Conservation (phyloP, 2,888 invertebrate species). For the Heterodera filipjevi region DNA sequence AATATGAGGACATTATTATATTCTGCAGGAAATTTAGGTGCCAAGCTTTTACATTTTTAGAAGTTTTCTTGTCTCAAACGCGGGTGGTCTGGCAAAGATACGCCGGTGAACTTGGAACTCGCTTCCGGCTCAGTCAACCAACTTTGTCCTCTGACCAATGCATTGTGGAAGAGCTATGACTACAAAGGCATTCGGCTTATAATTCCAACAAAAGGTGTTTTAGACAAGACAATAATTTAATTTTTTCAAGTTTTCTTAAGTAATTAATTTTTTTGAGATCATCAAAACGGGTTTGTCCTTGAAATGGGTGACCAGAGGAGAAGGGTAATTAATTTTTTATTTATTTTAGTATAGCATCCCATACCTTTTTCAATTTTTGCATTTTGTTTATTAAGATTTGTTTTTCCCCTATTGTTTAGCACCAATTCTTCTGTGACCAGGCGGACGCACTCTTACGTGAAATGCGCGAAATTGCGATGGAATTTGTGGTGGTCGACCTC, state of each 20-base stretch:
- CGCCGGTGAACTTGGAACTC: constrained; percentile 86
- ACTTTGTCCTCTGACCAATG: constrained; percentile 73
- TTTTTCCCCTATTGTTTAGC: constrained; percentile 38
- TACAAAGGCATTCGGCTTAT: constrained; percentile 85
- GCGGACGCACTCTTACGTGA: constrained; percentile 85
- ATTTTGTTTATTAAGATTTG: neutral
- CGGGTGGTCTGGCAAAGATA: constrained; percentile 90
- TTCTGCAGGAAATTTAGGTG: no score
- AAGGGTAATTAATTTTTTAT: constrained; percentile 70
- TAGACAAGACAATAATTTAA: neutral
- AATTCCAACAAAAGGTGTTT: constrained; percentile 19
- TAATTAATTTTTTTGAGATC: constrained; percentile 74
- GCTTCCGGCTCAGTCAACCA: constrained; percentile 91
- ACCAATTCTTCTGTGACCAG: constrained; percentile 77
- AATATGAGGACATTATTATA: no score
- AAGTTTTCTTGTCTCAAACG: constrained; percentile 88
- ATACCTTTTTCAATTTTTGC: no score
- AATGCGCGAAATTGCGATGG: constrained; percentile 80
- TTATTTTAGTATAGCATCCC: no score
- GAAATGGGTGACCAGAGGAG: constrained; percentile 88
- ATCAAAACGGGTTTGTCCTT: constrained; percentile 88
- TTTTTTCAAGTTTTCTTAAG: constrained; percentile 68
- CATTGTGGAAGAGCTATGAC: constrained; percentile 70
- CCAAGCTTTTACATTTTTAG: constrained; percentile 70
- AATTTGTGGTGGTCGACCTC: constrained; percentile 81